Conservation (phyloP, 2,797 vertebrate species). For the Streptopelia turtur region DNA sequence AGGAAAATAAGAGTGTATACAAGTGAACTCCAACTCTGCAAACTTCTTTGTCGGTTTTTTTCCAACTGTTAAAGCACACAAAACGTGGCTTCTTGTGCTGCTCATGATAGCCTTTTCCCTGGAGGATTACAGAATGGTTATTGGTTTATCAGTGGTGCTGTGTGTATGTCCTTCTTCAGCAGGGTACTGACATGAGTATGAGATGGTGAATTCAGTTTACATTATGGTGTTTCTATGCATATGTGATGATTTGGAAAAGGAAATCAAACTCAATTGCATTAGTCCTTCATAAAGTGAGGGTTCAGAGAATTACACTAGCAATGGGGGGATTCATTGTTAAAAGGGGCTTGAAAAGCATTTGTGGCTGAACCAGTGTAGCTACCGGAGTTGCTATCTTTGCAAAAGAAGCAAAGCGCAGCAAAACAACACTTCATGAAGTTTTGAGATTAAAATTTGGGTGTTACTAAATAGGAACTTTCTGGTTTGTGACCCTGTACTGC, state of each 20-base stretch:
- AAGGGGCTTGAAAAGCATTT: neutral
- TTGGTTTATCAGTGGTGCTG: neutral
- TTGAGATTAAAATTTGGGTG: neutral
- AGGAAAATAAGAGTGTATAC: neutral
- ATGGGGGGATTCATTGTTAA: neutral
- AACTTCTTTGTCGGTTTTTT: neutral
- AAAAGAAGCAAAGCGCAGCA: neutral
- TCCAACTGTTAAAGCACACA: neutral
- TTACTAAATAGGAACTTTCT: neutral
- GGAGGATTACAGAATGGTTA: neutral
- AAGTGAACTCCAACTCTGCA: neutral
- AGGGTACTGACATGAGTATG: neutral
- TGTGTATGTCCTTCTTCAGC: neutral
- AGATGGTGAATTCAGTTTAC: neutral
- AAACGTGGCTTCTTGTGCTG: neutral
- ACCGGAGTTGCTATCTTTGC: neutral
- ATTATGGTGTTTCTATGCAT: neutral
- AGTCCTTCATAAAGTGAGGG: neutral
- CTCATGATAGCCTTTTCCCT: neutral
- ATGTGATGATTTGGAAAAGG: neutral
- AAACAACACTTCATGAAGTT: neutral
- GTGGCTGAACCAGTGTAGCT: neutral
- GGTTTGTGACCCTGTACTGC: neutral
- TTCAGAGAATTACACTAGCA: neutral
- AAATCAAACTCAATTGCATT: neutral